These are phyloP conservation scores for Drosophila mayaguana DNA, from an alignment of 2,888 invertebrate species.

Conservation along the genomic window DNA sequence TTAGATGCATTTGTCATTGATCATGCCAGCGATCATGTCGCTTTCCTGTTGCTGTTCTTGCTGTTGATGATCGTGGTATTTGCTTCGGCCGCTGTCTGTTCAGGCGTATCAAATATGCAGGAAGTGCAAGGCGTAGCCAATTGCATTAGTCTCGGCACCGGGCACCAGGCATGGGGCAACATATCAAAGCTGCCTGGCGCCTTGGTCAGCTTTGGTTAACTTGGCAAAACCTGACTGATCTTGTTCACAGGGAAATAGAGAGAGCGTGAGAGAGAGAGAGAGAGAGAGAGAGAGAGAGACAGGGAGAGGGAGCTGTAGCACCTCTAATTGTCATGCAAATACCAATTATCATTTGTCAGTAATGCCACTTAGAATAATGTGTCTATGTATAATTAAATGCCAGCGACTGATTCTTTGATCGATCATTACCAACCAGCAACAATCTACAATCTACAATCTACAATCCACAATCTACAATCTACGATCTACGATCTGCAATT, in stretches of 20 bases:
- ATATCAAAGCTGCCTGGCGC: slow-evolving; percentile 74
- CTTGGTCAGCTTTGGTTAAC: slow-evolving; percentile 33
- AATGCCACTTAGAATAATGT: slow-evolving; percentile 63
- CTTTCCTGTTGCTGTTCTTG: slow-evolving; percentile 11
- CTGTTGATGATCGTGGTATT: slow-evolving; percentile 36
- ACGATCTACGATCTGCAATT: slow-evolving; percentile 38
- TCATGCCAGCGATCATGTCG: slow-evolving; percentile 22
- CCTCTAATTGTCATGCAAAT: slow-evolving; percentile 76
- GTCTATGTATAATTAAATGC: slow-evolving; percentile 63
- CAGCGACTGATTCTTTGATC: slow-evolving; percentile 57
- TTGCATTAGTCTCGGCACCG: slow-evolving; percentile 60
- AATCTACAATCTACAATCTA: slow-evolving; percentile 12
- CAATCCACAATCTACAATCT: slow-evolving; percentile 13
- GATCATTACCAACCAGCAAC: slow-evolving; percentile 24
- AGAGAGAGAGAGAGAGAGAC: slow-evolving; percentile 7
- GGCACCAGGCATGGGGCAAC: slow-evolving; percentile 53
- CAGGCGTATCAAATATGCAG: slow-evolving; percentile 67
- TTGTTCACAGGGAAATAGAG: slow-evolving; percentile 9
- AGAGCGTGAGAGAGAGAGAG: slow-evolving; percentile 4
- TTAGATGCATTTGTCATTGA: slow-evolving; percentile 47
- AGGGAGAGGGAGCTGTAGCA: slow-evolving; percentile 24
- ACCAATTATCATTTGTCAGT: slow-evolving; percentile 79
- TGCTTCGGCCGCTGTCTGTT: slow-evolving; percentile 42
- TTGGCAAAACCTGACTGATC: slow-evolving; percentile 39
- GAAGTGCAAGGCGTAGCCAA: slow-evolving; percentile 69